phyloP scores from a whole-genome alignment of 2,113 vertebrate species.

The Turdus rufiventris region DNA sequence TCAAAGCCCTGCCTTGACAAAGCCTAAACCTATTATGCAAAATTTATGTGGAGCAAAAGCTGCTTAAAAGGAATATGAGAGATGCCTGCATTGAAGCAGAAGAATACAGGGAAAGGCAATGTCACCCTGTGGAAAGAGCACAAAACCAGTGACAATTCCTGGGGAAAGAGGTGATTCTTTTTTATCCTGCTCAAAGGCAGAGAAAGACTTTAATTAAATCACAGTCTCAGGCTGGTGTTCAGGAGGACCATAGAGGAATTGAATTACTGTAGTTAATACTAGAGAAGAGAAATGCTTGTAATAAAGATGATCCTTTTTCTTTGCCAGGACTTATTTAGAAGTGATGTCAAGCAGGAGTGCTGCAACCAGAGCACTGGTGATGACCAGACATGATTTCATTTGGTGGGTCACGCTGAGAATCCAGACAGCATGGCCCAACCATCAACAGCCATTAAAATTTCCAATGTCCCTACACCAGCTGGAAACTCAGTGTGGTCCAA shows the following conservation, averaged over 20 bases:
- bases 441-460: background rate
- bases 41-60: background rate
- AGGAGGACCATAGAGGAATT: background rate
- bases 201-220: constrained; percentile 4
- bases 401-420: background rate
- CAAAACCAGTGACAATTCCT: background rate
- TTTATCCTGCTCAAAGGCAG: background rate
- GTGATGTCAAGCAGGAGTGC: background rate
- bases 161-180: background rate
- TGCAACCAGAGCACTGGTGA: background rate
- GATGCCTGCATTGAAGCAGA: background rate
- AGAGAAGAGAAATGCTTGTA: background rate
- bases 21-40: constrained; percentile 11
- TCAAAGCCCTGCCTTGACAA: background rate
- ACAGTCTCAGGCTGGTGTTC: background rate
- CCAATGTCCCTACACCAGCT: background rate
- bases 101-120: background rate
- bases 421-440: background rate
- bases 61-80: background rate
- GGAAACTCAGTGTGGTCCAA: background rate
- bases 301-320: background rate
- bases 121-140: background rate
- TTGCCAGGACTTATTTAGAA: background rate
- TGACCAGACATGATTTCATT: background rate
- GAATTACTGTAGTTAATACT: background rate